Evolutionary conservation across 2,888 invertebrate genomes (phyloP), one percentile per base, ranked within the genome.

Genomic region (Drosophila silvestris): DNA sequence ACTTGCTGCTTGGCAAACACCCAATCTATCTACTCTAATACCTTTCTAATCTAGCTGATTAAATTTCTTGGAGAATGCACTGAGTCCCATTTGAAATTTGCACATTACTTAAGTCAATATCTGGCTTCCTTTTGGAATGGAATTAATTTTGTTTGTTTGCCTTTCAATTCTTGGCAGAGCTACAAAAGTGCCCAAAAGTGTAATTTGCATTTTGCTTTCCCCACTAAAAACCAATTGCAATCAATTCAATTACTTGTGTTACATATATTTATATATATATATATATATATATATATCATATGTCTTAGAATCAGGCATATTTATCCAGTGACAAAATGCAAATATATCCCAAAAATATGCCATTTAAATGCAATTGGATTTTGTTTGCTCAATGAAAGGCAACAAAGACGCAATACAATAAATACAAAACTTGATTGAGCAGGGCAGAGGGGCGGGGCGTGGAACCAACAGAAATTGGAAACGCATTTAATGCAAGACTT

Each of bases 401-500:
- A 73, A 68, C 70, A 72, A 81, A 81, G 52, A 62, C 66, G 35
- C 64, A 73, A 67, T 41, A 63, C 70, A 70, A 82, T 68, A 80
- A 59, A 71, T 57, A 53, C 60, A 68, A 71, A 56, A 44, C 16
- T 44, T 22, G 12, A 44, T 66, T 54, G 47, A 64, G 47, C 26
- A 53, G 63, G 19, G 26, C 37, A 35, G 10, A 47, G 19, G 50
- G 30, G 28, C 10, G 39, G 22, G 61, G 7, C n/a, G 59, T 33
- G 30, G 30, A 35, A 30, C 76, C 76, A 65, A 69, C 73, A 77
- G 71, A 79, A 83, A 84, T 70, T 73, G 69, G 37, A 64, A 74
- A 75, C 74, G 72, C 81, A 82, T 84, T 85, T 81, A 77, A 84
- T 71, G 82, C 82, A 81, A 72, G 74, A 75, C 80, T 84, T 74